A percentile compares a stretch with the other conserved stretches of the same genome.
Evolutionary conservation across 2,797 vertebrate species (phyloP).

Genomic region (Chelon auratus): DNA sequence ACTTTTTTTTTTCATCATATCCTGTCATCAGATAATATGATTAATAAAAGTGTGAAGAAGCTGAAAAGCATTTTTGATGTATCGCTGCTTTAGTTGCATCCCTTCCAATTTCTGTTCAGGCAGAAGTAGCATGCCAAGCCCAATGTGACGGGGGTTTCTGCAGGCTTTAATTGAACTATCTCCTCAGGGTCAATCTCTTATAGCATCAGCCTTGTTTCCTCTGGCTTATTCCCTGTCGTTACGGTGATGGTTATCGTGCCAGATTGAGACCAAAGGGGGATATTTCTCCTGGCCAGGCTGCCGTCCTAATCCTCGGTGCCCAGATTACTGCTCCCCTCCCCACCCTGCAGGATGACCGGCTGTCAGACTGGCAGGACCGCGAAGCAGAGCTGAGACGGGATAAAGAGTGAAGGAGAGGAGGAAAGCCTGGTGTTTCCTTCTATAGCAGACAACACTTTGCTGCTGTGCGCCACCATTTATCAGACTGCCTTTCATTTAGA

Average conservation of each 20-base stretch:
- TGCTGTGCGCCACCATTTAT: slow-evolving; percentile 21
- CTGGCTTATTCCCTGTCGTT: slow-evolving; percentile 30
- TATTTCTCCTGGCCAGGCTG: slow-evolving; percentile 70
- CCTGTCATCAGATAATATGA: slow-evolving; percentile 22
- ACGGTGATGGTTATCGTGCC: slow-evolving; percentile 58
- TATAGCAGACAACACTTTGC: slow-evolving; percentile 9
- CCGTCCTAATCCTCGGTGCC: slow-evolving; percentile 71
- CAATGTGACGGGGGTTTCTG: slow-evolving; percentile 15
- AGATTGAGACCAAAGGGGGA: slow-evolving; percentile 72
- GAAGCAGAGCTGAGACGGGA: slow-evolving; percentile 30
- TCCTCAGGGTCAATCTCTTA: slow-evolving; percentile 41
- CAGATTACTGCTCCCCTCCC: slow-evolving; percentile 67
- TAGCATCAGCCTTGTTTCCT: slow-evolving; percentile 20
- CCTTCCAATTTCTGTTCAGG: slow-evolving; percentile 27
- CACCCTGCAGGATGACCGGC: slow-evolving; percentile 48
- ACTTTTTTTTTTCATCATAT: slow-evolving; percentile 19
- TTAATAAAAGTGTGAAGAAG: slow-evolving; percentile 26
- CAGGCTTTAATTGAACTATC: slow-evolving; percentile 50
- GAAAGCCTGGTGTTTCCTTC: slow-evolving; percentile 11
- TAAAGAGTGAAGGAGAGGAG: slow-evolving; percentile 35
- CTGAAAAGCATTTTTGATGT: slow-evolving; percentile 22
- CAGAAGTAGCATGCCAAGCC: slow-evolving; percentile 28
- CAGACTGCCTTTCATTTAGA: slow-evolving; percentile 18
- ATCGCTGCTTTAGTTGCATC: slow-evolving; percentile 34
- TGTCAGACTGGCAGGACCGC: slow-evolving; percentile 41